A percentile compares a stretch with the other conserved stretches of the same genome.
phyloP scores from a whole-genome alignment of 2,888 invertebrate genomes.

The Macrophya alboannulata region DNA sequence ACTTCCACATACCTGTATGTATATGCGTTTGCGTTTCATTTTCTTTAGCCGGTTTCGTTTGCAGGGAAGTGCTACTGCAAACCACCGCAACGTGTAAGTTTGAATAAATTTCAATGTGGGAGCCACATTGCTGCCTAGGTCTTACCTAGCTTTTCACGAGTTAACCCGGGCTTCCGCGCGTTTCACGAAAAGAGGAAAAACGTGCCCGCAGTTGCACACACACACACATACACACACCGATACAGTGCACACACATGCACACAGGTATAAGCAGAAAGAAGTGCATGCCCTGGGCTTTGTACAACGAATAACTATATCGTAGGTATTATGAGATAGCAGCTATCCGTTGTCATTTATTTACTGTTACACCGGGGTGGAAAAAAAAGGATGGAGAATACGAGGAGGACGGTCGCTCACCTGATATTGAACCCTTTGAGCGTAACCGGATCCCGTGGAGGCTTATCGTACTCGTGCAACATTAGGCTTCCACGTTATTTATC shows the following conservation, averaged over 20 bases:
- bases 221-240: background rate
- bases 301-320: background rate
- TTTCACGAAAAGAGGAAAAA: slow-evolving; percentile 4
- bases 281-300: slow-evolving; percentile 15
- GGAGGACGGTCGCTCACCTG: slow-evolving; percentile 63
- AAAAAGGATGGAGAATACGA: background rate
- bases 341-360: slow-evolving; percentile 50
- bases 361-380: background rate
- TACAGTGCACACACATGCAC: background rate
- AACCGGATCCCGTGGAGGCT: slow-evolving; percentile 68
- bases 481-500: slow-evolving; percentile 77
- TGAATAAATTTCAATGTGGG: slow-evolving; percentile 47
- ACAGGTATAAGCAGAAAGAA: background rate
- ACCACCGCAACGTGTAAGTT: slow-evolving; percentile 27
- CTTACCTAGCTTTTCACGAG: slow-evolving; percentile 42
- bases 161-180: background rate
- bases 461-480: slow-evolving; percentile 80
- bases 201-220: background rate
- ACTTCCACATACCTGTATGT: background rate
- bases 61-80: background rate
- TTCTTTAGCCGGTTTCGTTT: background rate
- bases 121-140: background rate
- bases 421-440: slow-evolving; percentile 62
- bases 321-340: slow-evolving; percentile 29
- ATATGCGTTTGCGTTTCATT: slow-evolving; percentile 38